Conservation (phyloP, 2,888 invertebrate species). For the Elegia similella region DNA sequence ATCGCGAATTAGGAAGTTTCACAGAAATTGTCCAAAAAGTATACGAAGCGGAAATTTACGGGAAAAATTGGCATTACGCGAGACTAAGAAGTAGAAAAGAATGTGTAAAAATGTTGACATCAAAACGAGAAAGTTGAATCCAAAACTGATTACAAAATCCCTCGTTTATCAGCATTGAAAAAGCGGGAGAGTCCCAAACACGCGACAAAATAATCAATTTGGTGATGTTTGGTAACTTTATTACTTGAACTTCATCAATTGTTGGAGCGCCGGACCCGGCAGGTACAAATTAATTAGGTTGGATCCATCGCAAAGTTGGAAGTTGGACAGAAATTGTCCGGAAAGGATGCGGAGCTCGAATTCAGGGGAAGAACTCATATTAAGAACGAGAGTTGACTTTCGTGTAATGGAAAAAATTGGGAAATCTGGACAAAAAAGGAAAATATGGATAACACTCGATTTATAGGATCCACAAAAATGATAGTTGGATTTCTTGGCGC, state of each 20-base stretch:
- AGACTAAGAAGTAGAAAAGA: too few relatives aligned
- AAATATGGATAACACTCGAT: too few relatives aligned
- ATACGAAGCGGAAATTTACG: slow-evolving; percentile 21
- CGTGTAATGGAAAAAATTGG: too few relatives aligned
- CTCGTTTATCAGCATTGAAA: too few relatives aligned
- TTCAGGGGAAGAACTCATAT: slow-evolving; percentile 2
- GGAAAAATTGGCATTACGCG: slow-evolving; percentile 1
- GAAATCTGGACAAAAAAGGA: too few relatives aligned
- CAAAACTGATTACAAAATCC: too few relatives aligned
- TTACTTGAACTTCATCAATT: slow-evolving; percentile 13
- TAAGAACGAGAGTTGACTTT: too few relatives aligned
- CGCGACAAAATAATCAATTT: background rate
- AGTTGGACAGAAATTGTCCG: slow-evolving; percentile 27
- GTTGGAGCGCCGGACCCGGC: background rate
- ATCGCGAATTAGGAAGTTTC: slow-evolving; percentile 25
- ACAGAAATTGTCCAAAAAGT: slow-evolving; percentile 26
- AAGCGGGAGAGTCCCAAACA: too few relatives aligned
- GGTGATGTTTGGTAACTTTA: slow-evolving; percentile 8
- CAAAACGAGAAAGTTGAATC: too few relatives aligned
- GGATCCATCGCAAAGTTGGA: slow-evolving; percentile 25
- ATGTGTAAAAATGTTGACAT: too few relatives aligned
- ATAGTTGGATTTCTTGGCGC: too few relatives aligned
- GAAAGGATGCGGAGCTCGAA: slow-evolving; percentile 24
- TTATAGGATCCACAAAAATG: too few relatives aligned
- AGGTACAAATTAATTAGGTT: slow-evolving; percentile 27